These are phyloP conservation scores for Picathartes gymnocephalus DNA, from an alignment of 2,113 vertebrate species.

Conservation along the genomic window DNA sequence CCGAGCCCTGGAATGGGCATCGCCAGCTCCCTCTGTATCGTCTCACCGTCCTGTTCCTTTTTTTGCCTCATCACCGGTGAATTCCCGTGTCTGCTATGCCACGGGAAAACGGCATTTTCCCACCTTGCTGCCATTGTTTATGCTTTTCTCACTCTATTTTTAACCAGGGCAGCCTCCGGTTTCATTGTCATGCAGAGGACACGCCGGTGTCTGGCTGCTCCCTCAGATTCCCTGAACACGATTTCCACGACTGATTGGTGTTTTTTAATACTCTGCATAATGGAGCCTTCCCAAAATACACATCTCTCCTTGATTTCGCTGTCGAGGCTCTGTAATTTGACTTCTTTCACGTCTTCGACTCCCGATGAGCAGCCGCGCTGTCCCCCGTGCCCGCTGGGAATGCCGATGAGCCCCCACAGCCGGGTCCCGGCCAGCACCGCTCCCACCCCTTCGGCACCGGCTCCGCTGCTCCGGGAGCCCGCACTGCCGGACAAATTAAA, in stretches of 20 bases:
- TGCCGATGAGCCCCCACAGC: fast-evolving
- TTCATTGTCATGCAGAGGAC: slow-evolving; percentile 36
- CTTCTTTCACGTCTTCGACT: not conserved
- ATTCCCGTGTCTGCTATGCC: fast-evolving
- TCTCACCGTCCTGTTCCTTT: not conserved
- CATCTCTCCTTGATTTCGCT: not conserved
- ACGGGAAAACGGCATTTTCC: not conserved
- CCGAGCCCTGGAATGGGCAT: fast-evolving
- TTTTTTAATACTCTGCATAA: not conserved
- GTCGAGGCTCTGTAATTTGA: not conserved
- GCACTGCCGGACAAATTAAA: not conserved
- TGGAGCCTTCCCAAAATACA: not conserved
- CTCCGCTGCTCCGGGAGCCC: not conserved
- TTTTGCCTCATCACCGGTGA: not conserved
- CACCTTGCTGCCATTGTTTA: not conserved
- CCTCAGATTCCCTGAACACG: not conserved
- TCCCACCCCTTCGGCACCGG: fast-evolving
- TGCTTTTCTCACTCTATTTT: not conserved
- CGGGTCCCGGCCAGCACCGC: not conserved
- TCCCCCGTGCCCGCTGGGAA: fast-evolving
- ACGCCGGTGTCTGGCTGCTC: not conserved
- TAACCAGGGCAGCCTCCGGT: not conserved
- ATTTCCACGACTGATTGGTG: not conserved
- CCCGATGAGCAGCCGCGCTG: fast-evolving
- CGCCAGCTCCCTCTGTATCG: not conserved